Base-by-base conservation (phyloP, 2,113 vertebrate species). In the Phodopus roborovskii region DNA sequence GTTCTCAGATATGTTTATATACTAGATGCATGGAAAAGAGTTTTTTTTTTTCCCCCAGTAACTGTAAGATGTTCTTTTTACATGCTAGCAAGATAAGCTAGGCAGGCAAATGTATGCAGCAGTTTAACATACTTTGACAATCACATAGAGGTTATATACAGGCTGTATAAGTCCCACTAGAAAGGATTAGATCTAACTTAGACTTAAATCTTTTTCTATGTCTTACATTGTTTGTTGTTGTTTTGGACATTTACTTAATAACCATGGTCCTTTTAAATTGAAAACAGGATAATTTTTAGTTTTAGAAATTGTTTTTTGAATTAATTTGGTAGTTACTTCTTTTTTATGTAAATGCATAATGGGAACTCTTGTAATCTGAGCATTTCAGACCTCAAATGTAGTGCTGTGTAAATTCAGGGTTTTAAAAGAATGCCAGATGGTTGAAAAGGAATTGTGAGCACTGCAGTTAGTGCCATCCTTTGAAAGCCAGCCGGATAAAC, bases 371-470 rank as follows among this genome's bases (percentile, higher is more conserved):
- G 62, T 75, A 93, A 96, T 85, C 84, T 83, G 68, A 95, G 62
- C 42, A 82, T 92, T 93, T 97, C 58, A 93, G 73, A 94, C 64
- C 66, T 93, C 71, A 97, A 85, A 60, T 94, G 6, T 92, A 82
- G n/a, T 70, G 78, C 78, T 94, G 84, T 91, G 70, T 97, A 97
- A 95, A 97, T 91, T 90, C 66, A 93, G 60, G 74, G 83, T 96
- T 97, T 92, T 93, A 75, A 97, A 97, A 96, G 91, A 97, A 93
- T 93, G 83, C 86, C 96, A 95, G 95, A 91, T 97, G 91, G 89
- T 96, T 96, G 95, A 90, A 86, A 96, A 96, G 82, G 70, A 96
- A 96, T 87, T 92, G 86, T 89, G 83, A 94, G 79, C 74, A 84
- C 83, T 95, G 89, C 93, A 95, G 66, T 93, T 94, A 90, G 78